Conservation (phyloP, 2,888 invertebrate species). For the Limnephilus lunatus region DNA sequence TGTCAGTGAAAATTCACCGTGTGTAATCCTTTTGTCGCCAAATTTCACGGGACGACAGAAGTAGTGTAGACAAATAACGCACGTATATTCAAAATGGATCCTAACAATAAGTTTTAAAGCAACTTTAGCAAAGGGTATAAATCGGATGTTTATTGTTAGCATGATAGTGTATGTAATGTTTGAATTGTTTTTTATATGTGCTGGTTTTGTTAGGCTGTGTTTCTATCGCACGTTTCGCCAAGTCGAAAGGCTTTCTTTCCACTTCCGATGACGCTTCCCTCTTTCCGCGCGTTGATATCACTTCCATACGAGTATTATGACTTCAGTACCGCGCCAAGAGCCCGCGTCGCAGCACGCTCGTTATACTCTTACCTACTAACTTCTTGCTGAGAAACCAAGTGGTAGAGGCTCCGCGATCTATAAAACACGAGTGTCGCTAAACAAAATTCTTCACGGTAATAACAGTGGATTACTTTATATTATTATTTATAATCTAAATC, state of each 20-base stretch:
- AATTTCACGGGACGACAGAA: constrained; percentile 8
- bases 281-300: constrained; percentile 48
- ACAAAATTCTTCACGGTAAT: constrained; percentile 27
- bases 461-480: not conserved
- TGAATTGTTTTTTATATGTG: not conserved
- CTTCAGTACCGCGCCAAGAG: constrained; percentile 47
- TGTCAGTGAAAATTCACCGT: not conserved
- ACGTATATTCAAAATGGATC: not conserved
- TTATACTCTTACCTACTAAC: not conserved
- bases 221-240: not conserved
- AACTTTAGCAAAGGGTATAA: not conserved
- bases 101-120: not conserved
- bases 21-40: constrained; percentile 26
- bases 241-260: constrained; percentile 50
- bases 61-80: not conserved
- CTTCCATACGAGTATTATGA: constrained; percentile 24
- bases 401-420: constrained; percentile 15
- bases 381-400: not conserved
- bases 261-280: constrained; percentile 43
- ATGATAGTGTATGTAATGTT: not conserved
- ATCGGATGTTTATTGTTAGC: not conserved
- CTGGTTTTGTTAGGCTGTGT: constrained; percentile 7
- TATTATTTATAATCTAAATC: not conserved
- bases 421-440: constrained; percentile 36
- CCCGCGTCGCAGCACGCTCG: constrained; percentile 36